Conservation (phyloP, 2,888 invertebrate genomes). For the Latrodectus elegans region DNA sequence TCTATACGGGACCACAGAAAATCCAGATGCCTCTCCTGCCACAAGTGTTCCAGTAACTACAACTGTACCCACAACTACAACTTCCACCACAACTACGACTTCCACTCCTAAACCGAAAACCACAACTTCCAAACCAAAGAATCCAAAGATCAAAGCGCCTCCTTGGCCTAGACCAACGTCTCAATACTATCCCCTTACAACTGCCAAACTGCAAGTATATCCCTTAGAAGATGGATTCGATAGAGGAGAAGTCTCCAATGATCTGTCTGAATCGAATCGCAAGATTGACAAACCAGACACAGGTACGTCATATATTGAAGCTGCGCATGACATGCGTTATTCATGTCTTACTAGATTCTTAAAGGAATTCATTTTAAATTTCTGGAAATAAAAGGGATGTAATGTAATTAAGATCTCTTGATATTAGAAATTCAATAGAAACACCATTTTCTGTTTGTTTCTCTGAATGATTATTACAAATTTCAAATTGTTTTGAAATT, state of each 20-base stretch:
- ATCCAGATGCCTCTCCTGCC: conserved; percentile 75
- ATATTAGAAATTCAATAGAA: too few species aligned
- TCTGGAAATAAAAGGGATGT: too few species aligned
- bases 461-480: too few species aligned
- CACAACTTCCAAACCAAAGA: conserved; percentile 45
- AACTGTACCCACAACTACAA: conserved; percentile 41
- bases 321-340: too few species aligned
- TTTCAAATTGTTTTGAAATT: too few species aligned
- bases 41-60: conserved; percentile 70
- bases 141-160: conserved; percentile 26
- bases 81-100: conserved; percentile 28
- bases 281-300: conserved; percentile 53
- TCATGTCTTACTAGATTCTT: too few species aligned
- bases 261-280: conserved; percentile 17
- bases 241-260: conserved; percentile 10
- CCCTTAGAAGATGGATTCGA: conserved; percentile 16
- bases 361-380: too few species aligned
- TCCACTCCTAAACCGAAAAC: conserved; percentile 42
- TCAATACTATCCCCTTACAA: conserved; percentile 65
- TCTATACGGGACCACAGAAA: conserved; percentile 88
- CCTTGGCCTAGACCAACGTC: conserved; percentile 37
- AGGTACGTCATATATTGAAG: conserved; percentile 39
- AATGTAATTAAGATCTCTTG: too few species aligned
- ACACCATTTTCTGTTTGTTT: too few species aligned
- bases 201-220: conserved; percentile 29